These are phyloP conservation scores for Halcyon leucocephala DNA, from an alignment of 2,797 vertebrate species.

Conservation along the genomic window DNA sequence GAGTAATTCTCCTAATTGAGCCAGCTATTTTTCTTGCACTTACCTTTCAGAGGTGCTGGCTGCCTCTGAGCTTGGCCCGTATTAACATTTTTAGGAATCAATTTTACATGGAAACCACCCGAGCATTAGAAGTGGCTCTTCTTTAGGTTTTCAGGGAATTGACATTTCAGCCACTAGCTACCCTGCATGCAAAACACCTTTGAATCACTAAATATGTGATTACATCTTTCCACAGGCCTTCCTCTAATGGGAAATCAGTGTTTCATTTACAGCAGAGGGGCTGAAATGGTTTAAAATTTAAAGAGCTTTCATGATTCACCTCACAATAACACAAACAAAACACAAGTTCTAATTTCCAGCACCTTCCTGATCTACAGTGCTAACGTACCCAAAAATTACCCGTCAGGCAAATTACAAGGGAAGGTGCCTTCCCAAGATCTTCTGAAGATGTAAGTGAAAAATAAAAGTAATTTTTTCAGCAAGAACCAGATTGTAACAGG, in stretches of 20 bases:
- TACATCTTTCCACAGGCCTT: constrained; percentile 18
- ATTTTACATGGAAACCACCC: not conserved
- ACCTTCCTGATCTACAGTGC: not conserved
- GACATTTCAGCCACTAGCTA: not conserved
- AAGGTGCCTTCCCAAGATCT: not conserved
- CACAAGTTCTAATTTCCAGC: not conserved
- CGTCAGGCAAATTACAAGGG: not conserved
- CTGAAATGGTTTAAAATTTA: not conserved
- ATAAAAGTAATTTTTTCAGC: not conserved
- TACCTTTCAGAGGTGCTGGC: not conserved
- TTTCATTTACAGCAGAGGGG: constrained; percentile 1
- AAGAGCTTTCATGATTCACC: not conserved
- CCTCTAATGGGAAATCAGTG: not conserved
- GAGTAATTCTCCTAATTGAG: not conserved
- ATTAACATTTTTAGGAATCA: not conserved
- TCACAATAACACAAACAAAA: not conserved
- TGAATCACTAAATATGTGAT: not conserved
- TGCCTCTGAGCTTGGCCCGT: not conserved
- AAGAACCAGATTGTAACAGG: not conserved
- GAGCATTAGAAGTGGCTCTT: not conserved
- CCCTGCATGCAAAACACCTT: not conserved
- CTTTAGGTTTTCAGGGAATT: not conserved
- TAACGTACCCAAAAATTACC: not conserved
- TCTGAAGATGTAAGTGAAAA: not conserved
- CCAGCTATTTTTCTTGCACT: not conserved